A percentile compares a stretch with the other conserved stretches of the same genome.
Evolutionary conservation across 2,888 invertebrate species (phyloP).

Genomic region (Pollenia angustigena): DNA sequence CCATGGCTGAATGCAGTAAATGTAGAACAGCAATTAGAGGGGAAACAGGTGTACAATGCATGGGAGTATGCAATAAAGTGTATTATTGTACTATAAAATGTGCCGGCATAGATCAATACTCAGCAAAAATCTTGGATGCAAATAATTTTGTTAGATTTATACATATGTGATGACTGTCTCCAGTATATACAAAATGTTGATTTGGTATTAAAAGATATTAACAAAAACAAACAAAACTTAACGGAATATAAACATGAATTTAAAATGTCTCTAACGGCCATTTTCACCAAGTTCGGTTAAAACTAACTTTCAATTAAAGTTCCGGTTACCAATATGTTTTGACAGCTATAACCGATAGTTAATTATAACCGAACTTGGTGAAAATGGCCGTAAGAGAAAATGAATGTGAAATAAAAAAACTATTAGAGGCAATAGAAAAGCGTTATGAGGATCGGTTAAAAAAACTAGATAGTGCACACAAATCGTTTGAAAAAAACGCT

Average conservation of each 20-base stretch:
- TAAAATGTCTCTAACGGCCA: no score
- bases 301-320: no score
- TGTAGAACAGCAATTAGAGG: neutral
- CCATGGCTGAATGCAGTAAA: neutral
- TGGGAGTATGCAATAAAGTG: neutral
- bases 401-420: neutral
- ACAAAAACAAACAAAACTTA: slow-evolving; percentile 3
- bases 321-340: no score
- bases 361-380: no score
- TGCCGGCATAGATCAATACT: neutral
- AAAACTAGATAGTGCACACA: neutral
- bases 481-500: slow-evolving; percentile 2
- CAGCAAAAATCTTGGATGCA: neutral
- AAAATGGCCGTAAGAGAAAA: no score
- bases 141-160: neutral
- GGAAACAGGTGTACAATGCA: neutral
- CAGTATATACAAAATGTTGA: neutral
- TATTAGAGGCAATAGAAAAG: neutral
- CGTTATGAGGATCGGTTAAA: neutral
- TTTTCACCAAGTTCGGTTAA: no score
- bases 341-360: no score
- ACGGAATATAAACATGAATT: neutral
- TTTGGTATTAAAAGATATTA: neutral
- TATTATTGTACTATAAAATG: no score
- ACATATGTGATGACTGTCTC: no score